Conservation (phyloP, 2,888 invertebrate genomes). For the Ichneumoninae sp. region DNA sequence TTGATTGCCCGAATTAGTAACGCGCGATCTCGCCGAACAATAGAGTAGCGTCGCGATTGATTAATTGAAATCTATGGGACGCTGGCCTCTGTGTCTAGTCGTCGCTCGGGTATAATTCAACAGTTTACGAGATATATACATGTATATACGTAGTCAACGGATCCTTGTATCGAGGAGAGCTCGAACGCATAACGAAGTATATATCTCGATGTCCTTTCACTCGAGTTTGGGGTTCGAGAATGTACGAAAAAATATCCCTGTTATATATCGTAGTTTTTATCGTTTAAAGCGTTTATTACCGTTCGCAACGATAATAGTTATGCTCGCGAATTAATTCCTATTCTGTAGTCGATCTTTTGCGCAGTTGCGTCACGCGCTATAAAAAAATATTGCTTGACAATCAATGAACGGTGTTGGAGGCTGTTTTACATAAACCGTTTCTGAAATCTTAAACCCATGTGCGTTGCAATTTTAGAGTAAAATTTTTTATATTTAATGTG, state of each 20-base stretch:
- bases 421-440: too few relatives aligned
- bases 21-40: slow-evolving; percentile 60
- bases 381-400: too few relatives aligned
- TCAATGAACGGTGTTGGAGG: too few relatives aligned
- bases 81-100: slow-evolving; percentile 23
- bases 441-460: too few relatives aligned
- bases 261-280: neutral
- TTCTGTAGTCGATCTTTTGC: too few relatives aligned
- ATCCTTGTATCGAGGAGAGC: slow-evolving; percentile 11
- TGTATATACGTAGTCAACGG: slow-evolving; percentile 10
- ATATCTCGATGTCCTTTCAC: neutral
- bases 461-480: too few relatives aligned
- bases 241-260: neutral
- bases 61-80: slow-evolving; percentile 65
- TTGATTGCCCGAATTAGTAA: slow-evolving; percentile 67
- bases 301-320: neutral
- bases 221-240: neutral
- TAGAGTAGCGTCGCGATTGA: slow-evolving; percentile 59
- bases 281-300: neutral
- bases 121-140: neutral
- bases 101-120: slow-evolving; percentile 6
- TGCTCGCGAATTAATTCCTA: too few relatives aligned
- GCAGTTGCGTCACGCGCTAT: too few relatives aligned
- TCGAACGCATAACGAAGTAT: slow-evolving; percentile 33
- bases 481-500: too few relatives aligned